These are phyloP conservation scores for Daubentonia madagascariensis DNA, from an alignment of 2,113 vertebrate species.

Conservation along the genomic window DNA sequence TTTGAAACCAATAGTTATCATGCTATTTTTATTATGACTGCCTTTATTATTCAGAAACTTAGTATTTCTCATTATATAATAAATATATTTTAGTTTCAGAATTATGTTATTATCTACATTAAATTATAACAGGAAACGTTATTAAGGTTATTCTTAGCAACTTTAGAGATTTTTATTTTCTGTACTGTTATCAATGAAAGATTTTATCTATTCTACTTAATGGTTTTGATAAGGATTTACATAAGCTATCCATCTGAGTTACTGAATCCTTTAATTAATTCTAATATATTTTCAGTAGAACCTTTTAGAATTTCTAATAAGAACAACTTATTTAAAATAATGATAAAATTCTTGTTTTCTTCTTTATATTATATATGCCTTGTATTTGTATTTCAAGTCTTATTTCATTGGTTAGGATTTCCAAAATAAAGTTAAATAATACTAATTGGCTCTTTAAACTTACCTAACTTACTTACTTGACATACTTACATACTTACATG, in stretches of 20 bases:
- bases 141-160: background rate
- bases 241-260: background rate
- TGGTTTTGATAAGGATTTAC: background rate
- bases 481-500: background rate
- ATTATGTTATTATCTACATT: background rate
- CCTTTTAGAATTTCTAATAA: background rate
- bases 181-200: background rate
- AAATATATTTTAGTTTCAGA: background rate
- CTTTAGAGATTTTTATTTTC: background rate
- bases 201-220: background rate
- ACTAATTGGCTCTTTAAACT: background rate
- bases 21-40: background rate
- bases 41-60: background rate
- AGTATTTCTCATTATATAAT: background rate
- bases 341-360: background rate
- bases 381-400: background rate
- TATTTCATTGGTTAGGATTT: background rate
- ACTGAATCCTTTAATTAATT: background rate
- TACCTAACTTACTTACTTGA: background rate
- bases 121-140: background rate
- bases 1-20: background rate
- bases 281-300: background rate
- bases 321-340: background rate
- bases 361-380: background rate
- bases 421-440: background rate